Conservation (phyloP, 2,888 invertebrate species). For the Synanthedon formicaeformis region DNA sequence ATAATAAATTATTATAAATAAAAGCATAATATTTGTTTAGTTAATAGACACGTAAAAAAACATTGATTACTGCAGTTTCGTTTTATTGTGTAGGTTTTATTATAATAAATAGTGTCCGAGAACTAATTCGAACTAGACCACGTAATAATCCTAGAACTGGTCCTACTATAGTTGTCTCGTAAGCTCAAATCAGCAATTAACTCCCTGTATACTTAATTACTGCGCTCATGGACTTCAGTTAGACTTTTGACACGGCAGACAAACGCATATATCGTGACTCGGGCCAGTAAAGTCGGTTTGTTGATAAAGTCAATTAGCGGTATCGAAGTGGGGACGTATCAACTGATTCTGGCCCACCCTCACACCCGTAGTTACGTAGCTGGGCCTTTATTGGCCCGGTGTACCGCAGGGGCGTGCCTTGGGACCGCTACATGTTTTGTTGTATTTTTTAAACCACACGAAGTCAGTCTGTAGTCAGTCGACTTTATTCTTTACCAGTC, state of each 20-base stretch:
- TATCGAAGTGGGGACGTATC: slow-evolving; percentile 66
- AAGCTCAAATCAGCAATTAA: slow-evolving; percentile 54
- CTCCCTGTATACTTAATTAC: slow-evolving; percentile 56
- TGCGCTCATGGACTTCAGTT: slow-evolving; percentile 55
- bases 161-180: slow-evolving; percentile 6
- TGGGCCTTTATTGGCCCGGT: slow-evolving; percentile 45
- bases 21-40: too few species aligned
- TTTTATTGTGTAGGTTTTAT: too few species aligned
- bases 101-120: too few species aligned
- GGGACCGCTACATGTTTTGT: slow-evolving; percentile 52
- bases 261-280: slow-evolving; percentile 69
- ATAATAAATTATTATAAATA: too few species aligned
- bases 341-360: slow-evolving; percentile 61
- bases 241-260: slow-evolving; percentile 66
- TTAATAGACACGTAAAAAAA: too few species aligned
- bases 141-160: background rate
- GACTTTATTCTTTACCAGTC: slow-evolving; percentile 64
- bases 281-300: slow-evolving; percentile 68
- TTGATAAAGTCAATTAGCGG: slow-evolving; percentile 71
- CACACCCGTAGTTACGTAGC: slow-evolving; percentile 38
- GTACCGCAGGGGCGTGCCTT: slow-evolving; percentile 57
- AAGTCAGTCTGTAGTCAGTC: slow-evolving; percentile 46
- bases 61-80: too few species aligned
- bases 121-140: too few species aligned
- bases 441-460: slow-evolving; percentile 31